Conservation (phyloP, 2,797 vertebrate genomes). For the Aulostomus chinensis region DNA sequence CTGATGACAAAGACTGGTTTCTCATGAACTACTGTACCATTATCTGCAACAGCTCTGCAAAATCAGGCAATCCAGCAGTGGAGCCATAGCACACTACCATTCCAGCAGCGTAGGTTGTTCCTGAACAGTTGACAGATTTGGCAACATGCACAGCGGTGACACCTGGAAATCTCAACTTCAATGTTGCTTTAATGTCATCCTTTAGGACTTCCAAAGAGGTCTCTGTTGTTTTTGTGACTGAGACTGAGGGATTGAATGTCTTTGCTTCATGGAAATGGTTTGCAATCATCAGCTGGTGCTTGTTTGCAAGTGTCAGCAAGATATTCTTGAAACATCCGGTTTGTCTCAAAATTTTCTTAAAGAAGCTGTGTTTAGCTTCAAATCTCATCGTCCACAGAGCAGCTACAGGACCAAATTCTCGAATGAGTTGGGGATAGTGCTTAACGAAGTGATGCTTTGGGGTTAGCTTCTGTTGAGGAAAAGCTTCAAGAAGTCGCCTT, state of each 20-base stretch:
- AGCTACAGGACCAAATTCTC: too few species aligned
- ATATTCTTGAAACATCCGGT: conserved; percentile 13
- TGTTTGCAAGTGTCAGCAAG: conserved; percentile 6
- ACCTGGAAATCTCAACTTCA: not conserved
- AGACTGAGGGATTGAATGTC: not conserved
- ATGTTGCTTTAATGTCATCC: not conserved
- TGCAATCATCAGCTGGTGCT: conserved; percentile 32
- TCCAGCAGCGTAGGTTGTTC: conserved; percentile 27
- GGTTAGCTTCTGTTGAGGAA: conserved; percentile 5
- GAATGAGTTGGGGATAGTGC: conserved; percentile 3
- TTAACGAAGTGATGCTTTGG: conserved; percentile 6
- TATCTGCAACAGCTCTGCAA: conserved; percentile 27
- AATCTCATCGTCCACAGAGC: too few species aligned
- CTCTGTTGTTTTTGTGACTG: not conserved
- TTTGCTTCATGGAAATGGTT: conserved; percentile 7
- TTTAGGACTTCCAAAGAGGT: not conserved
- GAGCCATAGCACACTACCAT: conserved; percentile 31
- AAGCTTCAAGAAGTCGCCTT: not conserved
- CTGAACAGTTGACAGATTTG: conserved; percentile 23
- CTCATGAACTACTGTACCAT: conserved; percentile 17
- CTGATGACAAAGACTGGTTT: conserved; percentile 25
- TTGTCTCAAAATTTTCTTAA: conserved; percentile 8
- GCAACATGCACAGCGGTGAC: conserved; percentile 20
- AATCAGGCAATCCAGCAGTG: conserved; percentile 31
- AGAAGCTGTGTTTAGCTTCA: conserved; percentile 5